Evolutionary conservation across 2,113 vertebrate species (phyloP), one percentile per base, ranked within the genome.

Genomic region (Riparia riparia): DNA sequence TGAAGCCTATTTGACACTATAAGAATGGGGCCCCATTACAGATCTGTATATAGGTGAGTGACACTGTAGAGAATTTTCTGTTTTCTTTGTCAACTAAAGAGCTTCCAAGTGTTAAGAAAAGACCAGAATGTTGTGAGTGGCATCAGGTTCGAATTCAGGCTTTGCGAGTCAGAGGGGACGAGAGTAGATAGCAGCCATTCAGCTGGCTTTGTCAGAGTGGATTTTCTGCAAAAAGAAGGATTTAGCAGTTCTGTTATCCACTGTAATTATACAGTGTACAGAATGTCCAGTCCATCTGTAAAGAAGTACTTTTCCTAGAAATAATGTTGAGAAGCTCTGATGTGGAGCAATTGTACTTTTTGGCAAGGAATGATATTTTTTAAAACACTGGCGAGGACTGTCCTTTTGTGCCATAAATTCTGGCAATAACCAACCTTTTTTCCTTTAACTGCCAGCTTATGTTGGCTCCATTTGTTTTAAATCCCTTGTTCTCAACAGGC

Each of bases 401-500:
- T 57, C 50, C 17, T 76, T 92, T 89, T 70, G 81, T 94, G 86
- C 64, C 20, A 6, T 60, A 93, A 93, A 71, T 87, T 89, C 82
- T 97, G 93, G 86, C 60, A 84, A 73, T 71, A 77, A 44, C 45
- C 56, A 91, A 85, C 50, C 26, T 87, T 96, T 86, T 85, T 42
- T 92, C 19, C 86, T 84, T 81, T 95, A 96, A 94, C 51, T 39
- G 65, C 47, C 50, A 80, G 82, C 47, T 83, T 89, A 71, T 14
- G 44, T 68, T 96, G 72, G 68, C 78, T 93, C 69, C 49, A n/a
- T 45, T 71, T 93, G 34, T 90, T 95, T 93, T 63, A 88, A 89
- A 87, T 51, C 34, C 32, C 83, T 60, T 82, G 15, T 47, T 95
- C 87, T 96, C 88, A 80, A 77, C 54, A 71, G 76, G 69, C 85